Percentiles rank a stretch among this genome's conserved stretches.
Evolutionary conservation across 1,140 invertebrate genomes (phyloP).

Genomic region (Epicauta chinensis): DNA sequence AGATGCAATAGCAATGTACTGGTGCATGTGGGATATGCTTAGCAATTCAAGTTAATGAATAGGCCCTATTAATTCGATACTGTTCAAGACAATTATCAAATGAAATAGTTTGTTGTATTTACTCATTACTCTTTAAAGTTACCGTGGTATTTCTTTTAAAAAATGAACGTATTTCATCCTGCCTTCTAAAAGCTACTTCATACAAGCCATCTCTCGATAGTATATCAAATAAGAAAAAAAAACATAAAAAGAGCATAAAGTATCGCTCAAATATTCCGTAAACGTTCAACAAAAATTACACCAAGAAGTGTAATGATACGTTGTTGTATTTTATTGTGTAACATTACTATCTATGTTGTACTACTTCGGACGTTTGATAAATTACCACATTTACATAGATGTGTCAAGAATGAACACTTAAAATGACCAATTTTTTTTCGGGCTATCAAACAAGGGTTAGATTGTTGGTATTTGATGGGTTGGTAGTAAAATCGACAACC

Average conservation of each 20-base stretch:
- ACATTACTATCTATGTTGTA: conserved; percentile 18
- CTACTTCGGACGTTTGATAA: conserved; percentile 20
- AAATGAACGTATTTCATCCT: too few species aligned
- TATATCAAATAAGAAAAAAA: not conserved
- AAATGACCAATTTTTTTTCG: conserved; percentile 4
- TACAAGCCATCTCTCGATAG: too few species aligned
- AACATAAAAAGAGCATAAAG: not conserved
- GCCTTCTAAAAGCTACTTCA: too few species aligned
- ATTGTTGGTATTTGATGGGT: conserved; percentile 2
- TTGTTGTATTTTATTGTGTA: conserved; percentile 19
- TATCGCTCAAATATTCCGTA: conserved; percentile 13
- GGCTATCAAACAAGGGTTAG: not conserved
- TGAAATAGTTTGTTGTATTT: too few species aligned
- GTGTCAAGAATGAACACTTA: conserved; percentile 22
- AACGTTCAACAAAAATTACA: conserved; percentile 16
- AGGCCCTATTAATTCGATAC: too few species aligned
- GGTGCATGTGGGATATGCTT: too few species aligned
- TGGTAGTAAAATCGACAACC: not conserved
- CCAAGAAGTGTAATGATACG: conserved; percentile 16
- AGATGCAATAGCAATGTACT: too few species aligned
- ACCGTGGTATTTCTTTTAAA: too few species aligned
- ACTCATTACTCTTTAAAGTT: too few species aligned
- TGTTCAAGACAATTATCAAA: too few species aligned
- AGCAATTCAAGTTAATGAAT: too few species aligned
- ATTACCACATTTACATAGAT: conserved; percentile 22